phyloP scores from a whole-genome alignment of 2,113 vertebrate genomes.

The Melanerpes aurifrons region DNA sequence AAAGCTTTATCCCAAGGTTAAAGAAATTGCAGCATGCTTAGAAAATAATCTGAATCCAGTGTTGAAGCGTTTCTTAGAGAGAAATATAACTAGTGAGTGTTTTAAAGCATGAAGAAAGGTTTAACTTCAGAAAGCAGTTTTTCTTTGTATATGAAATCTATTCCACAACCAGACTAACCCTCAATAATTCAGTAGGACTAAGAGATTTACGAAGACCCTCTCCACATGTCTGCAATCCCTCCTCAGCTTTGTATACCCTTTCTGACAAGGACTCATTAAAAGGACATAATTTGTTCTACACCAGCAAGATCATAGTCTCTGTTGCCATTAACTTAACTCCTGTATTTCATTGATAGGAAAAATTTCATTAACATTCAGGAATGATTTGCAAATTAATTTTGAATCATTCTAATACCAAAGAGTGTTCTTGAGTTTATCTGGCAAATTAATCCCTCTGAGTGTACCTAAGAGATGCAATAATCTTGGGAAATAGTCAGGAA shows the following conservation, averaged over 20 bases:
- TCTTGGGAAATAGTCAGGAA: slow-evolving; percentile 33
- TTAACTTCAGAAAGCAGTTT: not conserved
- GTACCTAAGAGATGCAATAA: not conserved
- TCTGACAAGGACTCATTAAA: slow-evolving; percentile 3
- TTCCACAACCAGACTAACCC: not conserved
- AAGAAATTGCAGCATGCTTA: not conserved
- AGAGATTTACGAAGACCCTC: not conserved
- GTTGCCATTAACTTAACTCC: not conserved
- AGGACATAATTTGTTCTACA: slow-evolving; percentile 12
- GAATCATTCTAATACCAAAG: not conserved
- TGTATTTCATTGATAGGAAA: not conserved
- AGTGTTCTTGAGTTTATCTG: slow-evolving; percentile 19
- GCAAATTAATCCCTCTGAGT: slow-evolving; percentile 16
- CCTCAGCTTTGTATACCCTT: not conserved
- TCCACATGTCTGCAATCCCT: not conserved
- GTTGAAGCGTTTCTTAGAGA: not conserved
- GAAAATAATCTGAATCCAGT: not conserved
- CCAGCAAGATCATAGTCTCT: not conserved
- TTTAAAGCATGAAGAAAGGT: not conserved
- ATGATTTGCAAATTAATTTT: slow-evolving; percentile 56
- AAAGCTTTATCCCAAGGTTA: not conserved
- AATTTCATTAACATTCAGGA: slow-evolving; percentile 47
- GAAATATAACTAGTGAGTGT: not conserved
- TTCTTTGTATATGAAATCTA: slow-evolving; percentile 16
- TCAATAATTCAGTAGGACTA: not conserved